phyloP scores from a whole-genome alignment of 2,888 invertebrate genomes.

The Drosophila greeni region DNA sequence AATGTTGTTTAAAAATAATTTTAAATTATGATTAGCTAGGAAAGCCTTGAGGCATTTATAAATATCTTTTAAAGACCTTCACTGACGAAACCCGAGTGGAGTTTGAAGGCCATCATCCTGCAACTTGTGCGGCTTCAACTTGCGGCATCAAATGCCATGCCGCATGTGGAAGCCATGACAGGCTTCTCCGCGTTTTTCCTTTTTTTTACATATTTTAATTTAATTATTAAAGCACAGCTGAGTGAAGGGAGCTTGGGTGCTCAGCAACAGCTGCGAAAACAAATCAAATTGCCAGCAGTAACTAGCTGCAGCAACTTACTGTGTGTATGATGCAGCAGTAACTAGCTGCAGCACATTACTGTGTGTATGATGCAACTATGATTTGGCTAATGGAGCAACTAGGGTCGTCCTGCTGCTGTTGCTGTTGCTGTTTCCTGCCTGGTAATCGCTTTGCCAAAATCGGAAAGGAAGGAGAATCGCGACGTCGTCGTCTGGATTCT shows the following conservation, averaged over 20 bases:
- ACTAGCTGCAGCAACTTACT: neutral
- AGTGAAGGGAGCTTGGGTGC: neutral
- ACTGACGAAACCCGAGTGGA: neutral
- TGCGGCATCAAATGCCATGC: neutral
- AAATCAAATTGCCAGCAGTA: conserved; percentile 60
- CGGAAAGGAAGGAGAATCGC: conserved; percentile 29
- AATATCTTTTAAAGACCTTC: neutral
- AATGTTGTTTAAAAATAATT: neutral
- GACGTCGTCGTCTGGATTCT: conserved; percentile 42
- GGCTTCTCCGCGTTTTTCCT: conserved; percentile 22
- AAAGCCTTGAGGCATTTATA: neutral
- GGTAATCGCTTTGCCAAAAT: conserved; percentile 30
- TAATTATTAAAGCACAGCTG: conserved; percentile 57
- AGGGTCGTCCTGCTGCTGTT: conserved; percentile 13
- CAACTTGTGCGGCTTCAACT: neutral
- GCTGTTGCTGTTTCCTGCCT: neutral
- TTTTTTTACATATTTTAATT: conserved; percentile 56
- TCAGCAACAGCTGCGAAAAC: conserved; percentile 50
- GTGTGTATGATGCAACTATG: conserved; percentile 26
- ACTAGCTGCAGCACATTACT: neutral
- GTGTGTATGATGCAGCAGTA: too few species aligned
- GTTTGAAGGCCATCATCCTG: neutral
- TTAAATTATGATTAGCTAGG: neutral
- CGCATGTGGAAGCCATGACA: conserved; percentile 9
- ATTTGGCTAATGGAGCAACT: conserved; percentile 37